A percentile compares a stretch with the other conserved stretches of the same genome.
Conservation (phyloP, 2,113 vertebrate species). For the Chloebia gouldiae region DNA sequence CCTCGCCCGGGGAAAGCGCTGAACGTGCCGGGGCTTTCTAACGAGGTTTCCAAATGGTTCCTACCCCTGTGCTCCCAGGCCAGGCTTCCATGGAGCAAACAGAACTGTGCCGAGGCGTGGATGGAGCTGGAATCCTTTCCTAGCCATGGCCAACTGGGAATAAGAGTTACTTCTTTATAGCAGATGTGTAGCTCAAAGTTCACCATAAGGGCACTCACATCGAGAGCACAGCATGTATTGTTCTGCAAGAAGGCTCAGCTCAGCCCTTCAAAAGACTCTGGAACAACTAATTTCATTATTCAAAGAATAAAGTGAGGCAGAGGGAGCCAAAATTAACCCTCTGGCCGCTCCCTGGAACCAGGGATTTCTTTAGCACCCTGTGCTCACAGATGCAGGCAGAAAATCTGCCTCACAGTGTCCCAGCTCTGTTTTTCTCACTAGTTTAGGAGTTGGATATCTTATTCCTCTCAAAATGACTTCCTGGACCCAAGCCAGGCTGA, state of each 20-base stretch:
- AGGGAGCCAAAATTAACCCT: conserved; percentile 38
- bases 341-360: background rate
- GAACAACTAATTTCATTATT: conserved; percentile 68
- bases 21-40: background rate
- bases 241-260: conserved; percentile 49
- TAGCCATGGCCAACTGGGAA: conserved; percentile 64
- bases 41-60: background rate
- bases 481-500: background rate
- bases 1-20: background rate
- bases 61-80: background rate
- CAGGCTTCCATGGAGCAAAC: background rate
- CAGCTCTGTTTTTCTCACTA: background rate
- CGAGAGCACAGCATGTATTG: conserved; percentile 56
- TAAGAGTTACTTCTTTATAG: conserved; percentile 71
- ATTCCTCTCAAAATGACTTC: background rate
- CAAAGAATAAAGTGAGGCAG: background rate
- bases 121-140: conserved; percentile 33
- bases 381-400: background rate
- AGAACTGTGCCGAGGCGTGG: background rate
- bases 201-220: conserved; percentile 69
- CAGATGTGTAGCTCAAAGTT: conserved; percentile 81
- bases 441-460: background rate
- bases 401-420: background rate
- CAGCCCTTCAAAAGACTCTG: conserved; percentile 44
- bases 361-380: background rate